These are phyloP conservation scores for Lordiphosa collinella DNA, from an alignment of 1,140 invertebrate genomes.

Conservation along the genomic window DNA sequence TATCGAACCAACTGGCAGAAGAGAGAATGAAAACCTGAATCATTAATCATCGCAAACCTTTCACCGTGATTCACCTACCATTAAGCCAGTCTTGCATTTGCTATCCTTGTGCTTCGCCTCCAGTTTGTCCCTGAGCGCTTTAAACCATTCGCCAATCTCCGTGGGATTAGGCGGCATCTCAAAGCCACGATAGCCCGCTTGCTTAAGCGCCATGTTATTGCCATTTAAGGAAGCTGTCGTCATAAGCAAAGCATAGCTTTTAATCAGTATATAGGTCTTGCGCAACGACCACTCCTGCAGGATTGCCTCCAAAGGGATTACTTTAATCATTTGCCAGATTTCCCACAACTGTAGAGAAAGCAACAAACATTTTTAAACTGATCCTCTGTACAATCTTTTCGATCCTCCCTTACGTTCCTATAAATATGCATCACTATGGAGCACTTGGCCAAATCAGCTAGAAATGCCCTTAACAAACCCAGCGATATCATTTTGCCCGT, in stretches of 20 bases:
- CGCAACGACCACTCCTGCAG: slow-evolving; percentile 33
- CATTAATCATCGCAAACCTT: too few relatives aligned
- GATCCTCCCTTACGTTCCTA: slow-evolving; percentile 29
- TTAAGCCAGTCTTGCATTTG: slow-evolving; percentile 12
- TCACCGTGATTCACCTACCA: slow-evolving; percentile 8
- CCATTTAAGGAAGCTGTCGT: slow-evolving; percentile 29
- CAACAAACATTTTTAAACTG: not conserved
- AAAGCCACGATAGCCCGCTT: slow-evolving; percentile 51
- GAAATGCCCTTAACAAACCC: slow-evolving; percentile 32
- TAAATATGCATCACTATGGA: slow-evolving; percentile 43
- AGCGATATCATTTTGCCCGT: slow-evolving; percentile 55
- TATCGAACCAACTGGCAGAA: slow-evolving; percentile 36
- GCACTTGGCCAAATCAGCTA: slow-evolving; percentile 21
- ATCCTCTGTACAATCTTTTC: not conserved
- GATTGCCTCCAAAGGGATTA: slow-evolving; percentile 23
- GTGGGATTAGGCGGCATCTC: slow-evolving; percentile 25
- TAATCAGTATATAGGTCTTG: slow-evolving; percentile 32
- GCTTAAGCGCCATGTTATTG: slow-evolving; percentile 26
- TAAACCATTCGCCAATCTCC: slow-evolving; percentile 38
- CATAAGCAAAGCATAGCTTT: slow-evolving; percentile 38
- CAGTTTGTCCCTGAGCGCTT: slow-evolving; percentile 28
- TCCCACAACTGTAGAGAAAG: slow-evolving; percentile 31
- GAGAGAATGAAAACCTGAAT: not conserved
- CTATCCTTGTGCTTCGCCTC: slow-evolving; percentile 29
- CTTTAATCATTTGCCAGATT: slow-evolving; percentile 44